Base-by-base conservation (phyloP, 2,888 invertebrate genomes). In the Cheilosia impressa region DNA sequence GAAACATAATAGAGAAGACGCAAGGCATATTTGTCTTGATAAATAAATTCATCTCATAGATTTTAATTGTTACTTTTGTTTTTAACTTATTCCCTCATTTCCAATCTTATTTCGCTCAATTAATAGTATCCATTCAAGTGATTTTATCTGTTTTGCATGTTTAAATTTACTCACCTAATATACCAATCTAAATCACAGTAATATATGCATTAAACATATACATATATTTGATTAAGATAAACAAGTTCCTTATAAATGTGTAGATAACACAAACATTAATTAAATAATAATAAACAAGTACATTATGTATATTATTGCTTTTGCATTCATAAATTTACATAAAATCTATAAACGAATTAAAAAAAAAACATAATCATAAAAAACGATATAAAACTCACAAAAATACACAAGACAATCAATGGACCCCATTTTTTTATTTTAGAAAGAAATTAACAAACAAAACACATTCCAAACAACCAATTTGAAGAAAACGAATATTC, bases 391-490 rank as follows among this genome's bases (percentile, higher is more conserved):
- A 76, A 85, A 77, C 71, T 81, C 72, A 85, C 85, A 85, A 76
- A 85, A 85, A 85, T 77, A 85, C 85, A 85, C 85, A 85, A 85
- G 85, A 85, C 85, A 85, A 85, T 85, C 85, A 85, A 85, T 80
- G 76, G 75, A 85, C 62, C 85, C 81, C 72, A 68, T 72, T 77
- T 80, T 85, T 52, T 85, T n/a, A n/a, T 60, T 50, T 15, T 10
- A 45, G 38, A 76, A 68, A 45, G 57, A 62, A 58, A 38, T 6
- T 60, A 53, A 57, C 58, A 53, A 66, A 83, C 10, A 63, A 83
- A 66, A 77, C 79, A 76, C 63, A 65, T 38, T 57, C 62, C 63
- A 45, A 76, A 58, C 55, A 43, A 45, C 19, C 53, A 41, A 72
- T 82, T 77, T 43, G 50, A 77, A 27, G 27, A 10, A 60, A 47